These are phyloP conservation scores for Cyprinodon tularosa DNA, from an alignment of 2,113 vertebrate species.

Conservation along the genomic window DNA sequence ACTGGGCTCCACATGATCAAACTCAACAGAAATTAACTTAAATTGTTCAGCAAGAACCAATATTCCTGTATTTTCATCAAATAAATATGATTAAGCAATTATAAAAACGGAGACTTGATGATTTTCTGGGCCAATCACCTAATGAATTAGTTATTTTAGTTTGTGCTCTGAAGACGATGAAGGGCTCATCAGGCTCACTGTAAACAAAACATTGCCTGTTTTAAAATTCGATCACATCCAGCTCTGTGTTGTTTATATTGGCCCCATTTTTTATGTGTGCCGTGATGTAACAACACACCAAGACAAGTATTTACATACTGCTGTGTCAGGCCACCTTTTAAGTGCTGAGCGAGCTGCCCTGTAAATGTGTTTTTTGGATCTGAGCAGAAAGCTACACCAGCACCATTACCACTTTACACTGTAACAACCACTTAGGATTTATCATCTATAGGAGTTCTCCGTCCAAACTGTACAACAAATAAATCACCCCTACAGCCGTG, in stretches of 20 bases:
- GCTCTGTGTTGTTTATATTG: constrained; percentile 49
- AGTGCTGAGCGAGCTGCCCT: constrained; percentile 42
- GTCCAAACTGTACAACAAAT: constrained; percentile 73
- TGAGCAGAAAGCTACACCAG: constrained; percentile 48
- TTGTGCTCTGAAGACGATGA: neutral
- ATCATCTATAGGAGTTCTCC: constrained; percentile 56
- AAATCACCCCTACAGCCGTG: constrained; percentile 63
- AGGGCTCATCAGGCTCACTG: constrained; percentile 3
- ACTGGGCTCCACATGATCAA: neutral
- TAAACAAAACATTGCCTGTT: constrained; percentile 11
- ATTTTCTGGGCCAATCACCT: constrained; percentile 4
- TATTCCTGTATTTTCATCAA: neutral
- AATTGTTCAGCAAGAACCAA: neutral
- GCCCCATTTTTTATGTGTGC: constrained; percentile 47
- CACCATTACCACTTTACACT: constrained; percentile 66
- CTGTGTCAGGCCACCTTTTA: constrained; percentile 59
- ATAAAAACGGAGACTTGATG: neutral
- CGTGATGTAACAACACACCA: constrained; percentile 36
- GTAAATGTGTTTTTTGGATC: constrained; percentile 59
- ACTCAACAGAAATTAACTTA: neutral
- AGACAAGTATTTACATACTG: constrained; percentile 64
- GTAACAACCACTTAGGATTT: constrained; percentile 66
- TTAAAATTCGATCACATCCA: constrained; percentile 3
- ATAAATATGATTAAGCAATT: constrained; percentile 15
- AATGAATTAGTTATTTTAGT: constrained; percentile 4